Percentiles rank a stretch among this genome's conserved stretches.
These are phyloP conservation scores for Hippoglossus hippoglossus DNA, from an alignment of 2,797 vertebrate genomes.

Conservation along the genomic window DNA sequence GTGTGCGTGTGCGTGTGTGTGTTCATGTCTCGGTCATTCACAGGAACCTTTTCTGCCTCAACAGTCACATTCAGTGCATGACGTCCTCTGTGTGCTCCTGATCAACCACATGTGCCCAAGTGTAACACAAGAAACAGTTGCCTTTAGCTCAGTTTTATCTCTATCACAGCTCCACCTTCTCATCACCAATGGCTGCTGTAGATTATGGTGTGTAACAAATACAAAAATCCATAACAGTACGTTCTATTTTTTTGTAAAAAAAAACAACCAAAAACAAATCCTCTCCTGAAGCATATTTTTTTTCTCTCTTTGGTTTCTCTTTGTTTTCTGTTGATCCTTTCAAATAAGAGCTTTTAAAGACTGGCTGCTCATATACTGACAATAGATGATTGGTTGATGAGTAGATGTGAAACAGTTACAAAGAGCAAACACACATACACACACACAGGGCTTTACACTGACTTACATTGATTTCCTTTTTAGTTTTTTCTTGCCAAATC, in stretches of 20 bases:
- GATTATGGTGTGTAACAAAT: conserved; percentile 37
- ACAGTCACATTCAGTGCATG: conserved; percentile 29
- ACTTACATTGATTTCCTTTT: too few species aligned
- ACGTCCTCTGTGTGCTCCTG: conserved; percentile 47
- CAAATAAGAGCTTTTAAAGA: too few species aligned
- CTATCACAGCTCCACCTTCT: conserved; percentile 61
- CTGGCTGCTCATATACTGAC: too few species aligned
- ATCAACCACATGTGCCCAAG: conserved; percentile 50
- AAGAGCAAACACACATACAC: too few species aligned
- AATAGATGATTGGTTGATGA: too few species aligned
- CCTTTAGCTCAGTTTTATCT: conserved; percentile 51
- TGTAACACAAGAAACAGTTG: conserved; percentile 41
- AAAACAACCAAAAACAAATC: rapidly evolving
- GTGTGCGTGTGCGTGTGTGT: background rate
- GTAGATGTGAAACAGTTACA: too few species aligned
- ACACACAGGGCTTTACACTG: too few species aligned
- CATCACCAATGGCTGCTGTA: conserved; percentile 11
- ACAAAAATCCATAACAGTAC: conserved; percentile 39
- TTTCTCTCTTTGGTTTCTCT: too few species aligned
- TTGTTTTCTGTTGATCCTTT: too few species aligned
- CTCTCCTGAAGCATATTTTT: too few species aligned
- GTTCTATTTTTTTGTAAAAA: too few species aligned
- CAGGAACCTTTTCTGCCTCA: conserved; percentile 31
- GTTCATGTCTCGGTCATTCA: conserved; percentile 24
- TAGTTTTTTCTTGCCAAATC: too few species aligned